These are phyloP conservation scores for Hyalella azteca DNA, from an alignment of 2,888 invertebrate species.

Conservation along the genomic window DNA sequence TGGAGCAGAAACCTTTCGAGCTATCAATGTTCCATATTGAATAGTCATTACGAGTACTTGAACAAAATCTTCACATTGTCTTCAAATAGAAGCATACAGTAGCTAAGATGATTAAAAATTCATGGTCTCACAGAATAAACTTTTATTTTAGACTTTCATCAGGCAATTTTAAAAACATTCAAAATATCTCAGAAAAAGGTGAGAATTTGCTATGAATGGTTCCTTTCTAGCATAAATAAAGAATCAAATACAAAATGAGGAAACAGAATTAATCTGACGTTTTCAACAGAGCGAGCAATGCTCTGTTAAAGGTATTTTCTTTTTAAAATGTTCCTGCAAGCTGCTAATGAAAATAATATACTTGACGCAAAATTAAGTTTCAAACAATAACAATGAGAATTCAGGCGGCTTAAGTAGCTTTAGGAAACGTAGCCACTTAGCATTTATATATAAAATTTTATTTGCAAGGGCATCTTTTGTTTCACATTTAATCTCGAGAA, in stretches of 20 bases:
- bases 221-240: too few species aligned
- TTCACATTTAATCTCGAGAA: conserved; percentile 30
- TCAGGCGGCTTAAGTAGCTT: neutral
- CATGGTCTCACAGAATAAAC: too few species aligned
- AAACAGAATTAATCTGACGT: neutral
- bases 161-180: too few species aligned
- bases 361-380: neutral
- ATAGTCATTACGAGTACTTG: too few species aligned
- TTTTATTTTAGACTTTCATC: too few species aligned
- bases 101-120: too few species aligned
- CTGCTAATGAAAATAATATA: neutral
- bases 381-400: neutral
- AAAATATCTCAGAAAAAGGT: too few species aligned
- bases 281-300: neutral
- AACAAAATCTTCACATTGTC: too few species aligned
- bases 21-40: too few species aligned
- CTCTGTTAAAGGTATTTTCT: neutral
- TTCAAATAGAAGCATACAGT: too few species aligned
- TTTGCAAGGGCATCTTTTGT: neutral
- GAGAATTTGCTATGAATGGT: too few species aligned
- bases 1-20: too few species aligned
- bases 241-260: neutral
- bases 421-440: neutral
- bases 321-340: neutral
- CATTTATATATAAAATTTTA: neutral